phyloP scores from a whole-genome alignment of 2,113 vertebrate species.

The Xerus inauris region DNA sequence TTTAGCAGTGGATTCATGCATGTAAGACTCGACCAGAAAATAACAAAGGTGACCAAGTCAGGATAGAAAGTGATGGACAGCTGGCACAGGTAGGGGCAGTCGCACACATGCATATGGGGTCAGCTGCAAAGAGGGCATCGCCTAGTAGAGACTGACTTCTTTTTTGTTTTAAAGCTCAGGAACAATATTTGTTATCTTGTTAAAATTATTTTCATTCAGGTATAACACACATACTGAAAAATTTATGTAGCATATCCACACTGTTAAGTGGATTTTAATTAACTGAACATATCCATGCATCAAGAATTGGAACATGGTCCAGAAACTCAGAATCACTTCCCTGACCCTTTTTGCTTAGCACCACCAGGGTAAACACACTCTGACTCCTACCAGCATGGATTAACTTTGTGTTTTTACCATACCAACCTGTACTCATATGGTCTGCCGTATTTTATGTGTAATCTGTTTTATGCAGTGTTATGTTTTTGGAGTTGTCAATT shows the following conservation, averaged over 20 bases:
- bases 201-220: neutral
- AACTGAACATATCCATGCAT: too few species aligned
- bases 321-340: neutral
- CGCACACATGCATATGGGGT: fast-evolving
- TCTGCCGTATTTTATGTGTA: neutral
- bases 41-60: neutral
- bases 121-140: neutral
- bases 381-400: neutral
- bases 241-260: neutral
- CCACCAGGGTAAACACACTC: fast-evolving
- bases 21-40: neutral
- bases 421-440: neutral
- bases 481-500: neutral
- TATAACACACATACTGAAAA: neutral
- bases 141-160: too few species aligned
- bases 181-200: neutral
- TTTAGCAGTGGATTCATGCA: neutral
- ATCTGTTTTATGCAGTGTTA: neutral
- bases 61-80: neutral
- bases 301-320: neutral
- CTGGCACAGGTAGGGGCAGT: fast-evolving
- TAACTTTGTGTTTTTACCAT: neutral
- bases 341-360: neutral
- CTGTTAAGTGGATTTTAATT: neutral
- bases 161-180: slow-evolving; percentile 21